Base-by-base conservation (phyloP, 2,888 invertebrate species). In the Mamestra brassicae region DNA sequence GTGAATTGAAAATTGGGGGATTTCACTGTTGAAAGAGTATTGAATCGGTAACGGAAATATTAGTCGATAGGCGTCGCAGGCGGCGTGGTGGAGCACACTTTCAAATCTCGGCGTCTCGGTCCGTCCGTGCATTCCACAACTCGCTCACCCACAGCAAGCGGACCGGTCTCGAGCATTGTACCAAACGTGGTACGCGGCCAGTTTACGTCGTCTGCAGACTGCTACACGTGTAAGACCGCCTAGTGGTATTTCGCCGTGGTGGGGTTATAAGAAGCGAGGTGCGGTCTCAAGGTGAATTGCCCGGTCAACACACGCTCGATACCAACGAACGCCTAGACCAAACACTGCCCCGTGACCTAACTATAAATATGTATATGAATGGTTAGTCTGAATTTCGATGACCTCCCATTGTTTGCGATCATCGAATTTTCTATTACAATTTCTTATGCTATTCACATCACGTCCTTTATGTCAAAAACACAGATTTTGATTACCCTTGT, bases 131-230 rank as follows among this genome's bases (percentile, higher is more conserved):
- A 96, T 96, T 96, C 96, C 96, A 92, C 93, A 93, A 95, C 96
- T 94, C 92, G 95, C 95, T 96, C 96, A 96, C 96, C 96, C 96
- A 96, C 95, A 96, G 95, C 89, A 90, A 83, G 89, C 90, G 91
- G 96, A 96, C 96, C 95, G 96, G 96, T 96, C 96, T 92, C 91
- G 92, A 93, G 92, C 95, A 93, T 95, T 95, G 94, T 95, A 96
- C 94, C 92, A 95, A 93, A 94, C 92, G 86, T 89, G 88, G 82
- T 88, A 95, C 86, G 81, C 96, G 90, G 74, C 92, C 92, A 90
- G 90, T 91, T 94, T 90, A 80, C 85, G 90, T 89, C 89, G 93
- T 86, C 87, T 83, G 85, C 89, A 78, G 87, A 86, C 89, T 87
- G 84, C 83, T 91, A 89, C 87, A 88, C 86, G 86, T 87, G 85